Evolutionary conservation across 2,797 vertebrate species (phyloP).

Genomic region (Oophaga sylvatica): DNA sequence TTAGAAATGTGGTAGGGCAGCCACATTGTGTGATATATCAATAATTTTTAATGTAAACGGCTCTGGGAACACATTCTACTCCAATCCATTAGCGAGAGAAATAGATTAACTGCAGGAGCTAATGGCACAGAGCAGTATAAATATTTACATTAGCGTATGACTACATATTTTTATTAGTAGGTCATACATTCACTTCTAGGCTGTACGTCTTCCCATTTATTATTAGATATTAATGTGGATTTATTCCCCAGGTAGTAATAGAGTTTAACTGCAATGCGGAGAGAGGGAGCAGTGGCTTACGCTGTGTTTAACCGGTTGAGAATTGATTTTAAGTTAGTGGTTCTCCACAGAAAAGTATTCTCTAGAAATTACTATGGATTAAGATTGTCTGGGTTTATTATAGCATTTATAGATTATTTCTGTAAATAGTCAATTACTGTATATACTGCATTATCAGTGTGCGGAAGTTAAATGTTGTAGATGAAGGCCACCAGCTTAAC

Average conservation of each 20-base stretch:
- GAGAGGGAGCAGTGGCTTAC: not conserved
- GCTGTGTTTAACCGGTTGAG: slow-evolving; percentile 42
- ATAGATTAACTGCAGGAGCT: slow-evolving; percentile 68
- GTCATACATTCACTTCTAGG: slow-evolving; percentile 60
- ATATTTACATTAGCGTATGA: slow-evolving; percentile 65
- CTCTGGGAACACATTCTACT: slow-evolving; percentile 64
- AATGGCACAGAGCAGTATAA: slow-evolving; percentile 63
- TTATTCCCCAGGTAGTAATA: slow-evolving; percentile 55
- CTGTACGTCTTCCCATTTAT: slow-evolving; percentile 52
- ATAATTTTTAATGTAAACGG: slow-evolving; percentile 67
- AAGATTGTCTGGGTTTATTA: not conserved
- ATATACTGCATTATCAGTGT: not conserved
- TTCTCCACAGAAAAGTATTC: not conserved
- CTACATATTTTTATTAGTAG: slow-evolving; percentile 65
- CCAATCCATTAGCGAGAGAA: slow-evolving; percentile 66
- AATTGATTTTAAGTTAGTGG: slow-evolving; percentile 41
- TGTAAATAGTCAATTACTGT: slow-evolving; percentile 5
- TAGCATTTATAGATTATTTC: slow-evolving; percentile 29
- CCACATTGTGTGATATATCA: slow-evolving; percentile 49
- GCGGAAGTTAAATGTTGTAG: not conserved
- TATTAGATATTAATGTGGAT: slow-evolving; percentile 61
- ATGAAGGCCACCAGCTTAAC: not conserved
- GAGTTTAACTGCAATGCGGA: slow-evolving; percentile 58
- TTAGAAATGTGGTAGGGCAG: slow-evolving; percentile 62
- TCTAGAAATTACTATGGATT: not conserved